phyloP scores from a whole-genome alignment of 2,888 invertebrate genomes.

The Idaea biselata region DNA sequence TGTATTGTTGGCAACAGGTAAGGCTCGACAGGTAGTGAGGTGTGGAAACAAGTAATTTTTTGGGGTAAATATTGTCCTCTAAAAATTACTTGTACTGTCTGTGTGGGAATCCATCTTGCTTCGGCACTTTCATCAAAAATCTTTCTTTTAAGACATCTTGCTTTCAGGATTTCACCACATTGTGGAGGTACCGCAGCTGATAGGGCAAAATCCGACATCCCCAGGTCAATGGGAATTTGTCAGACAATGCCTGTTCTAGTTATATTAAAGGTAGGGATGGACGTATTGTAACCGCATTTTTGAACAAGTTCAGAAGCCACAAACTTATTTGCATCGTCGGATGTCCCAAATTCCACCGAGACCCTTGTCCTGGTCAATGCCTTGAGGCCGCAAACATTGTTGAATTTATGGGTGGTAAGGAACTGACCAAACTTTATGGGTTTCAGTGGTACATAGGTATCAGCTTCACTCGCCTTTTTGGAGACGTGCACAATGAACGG shows the following conservation, averaged over 20 bases:
- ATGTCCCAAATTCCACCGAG: neutral
- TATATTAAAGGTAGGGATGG: slow-evolving; percentile 1
- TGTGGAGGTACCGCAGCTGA: neutral
- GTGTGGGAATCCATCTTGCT: slow-evolving; percentile 8
- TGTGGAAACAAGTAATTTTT: slow-evolving; percentile 5
- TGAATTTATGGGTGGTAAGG: neutral
- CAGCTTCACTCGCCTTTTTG: neutral
- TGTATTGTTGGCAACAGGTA: slow-evolving; percentile 6
- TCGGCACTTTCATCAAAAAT: slow-evolving; percentile 2
- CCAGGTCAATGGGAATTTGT: slow-evolving; percentile 4
- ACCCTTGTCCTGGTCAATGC: neutral
- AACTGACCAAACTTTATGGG: neutral
- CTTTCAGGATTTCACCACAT: slow-evolving; percentile 11
- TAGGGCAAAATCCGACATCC: slow-evolving; percentile 6
- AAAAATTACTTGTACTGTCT: slow-evolving; percentile 7
- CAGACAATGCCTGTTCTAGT: slow-evolving; percentile 2
- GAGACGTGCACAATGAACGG: neutral
- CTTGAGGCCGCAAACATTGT: neutral
- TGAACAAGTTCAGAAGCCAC: neutral
- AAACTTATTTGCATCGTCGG: neutral
- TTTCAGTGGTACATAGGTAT: neutral
- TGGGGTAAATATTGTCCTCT: slow-evolving; percentile 5
- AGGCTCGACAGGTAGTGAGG: slow-evolving; percentile 6
- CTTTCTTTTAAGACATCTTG: slow-evolving; percentile 6
- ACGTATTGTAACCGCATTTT: neutral